phyloP scores from a whole-genome alignment of 2,113 vertebrate species.

The Microtus ochrogaster region DNA sequence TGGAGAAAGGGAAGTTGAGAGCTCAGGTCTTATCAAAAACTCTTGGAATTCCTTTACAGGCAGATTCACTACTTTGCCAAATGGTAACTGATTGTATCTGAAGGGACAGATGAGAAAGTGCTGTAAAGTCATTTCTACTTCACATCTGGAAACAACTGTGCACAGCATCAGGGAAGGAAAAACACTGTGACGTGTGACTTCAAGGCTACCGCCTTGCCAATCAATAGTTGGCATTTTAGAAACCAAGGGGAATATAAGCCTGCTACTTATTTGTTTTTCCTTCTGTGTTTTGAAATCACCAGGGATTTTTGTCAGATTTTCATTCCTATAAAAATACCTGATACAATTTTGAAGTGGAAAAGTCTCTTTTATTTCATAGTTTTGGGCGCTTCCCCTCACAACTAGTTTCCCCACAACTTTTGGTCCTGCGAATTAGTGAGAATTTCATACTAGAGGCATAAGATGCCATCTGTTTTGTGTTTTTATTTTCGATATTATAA shows the following conservation, averaged over 20 bases:
- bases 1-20: constrained; percentile 61
- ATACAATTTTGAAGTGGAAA: not conserved
- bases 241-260: not conserved
- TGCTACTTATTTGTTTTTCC: not conserved
- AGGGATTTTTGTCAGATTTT: not conserved
- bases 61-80: constrained; percentile 79
- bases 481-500: not conserved
- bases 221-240: not conserved
- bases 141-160: constrained; percentile 73
- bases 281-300: not conserved
- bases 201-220: constrained; percentile 39
- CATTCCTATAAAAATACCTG: not conserved
- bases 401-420: not conserved
- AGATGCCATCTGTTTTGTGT: not conserved
- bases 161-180: constrained; percentile 25
- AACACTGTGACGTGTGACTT: not conserved
- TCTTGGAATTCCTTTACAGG: constrained; percentile 71
- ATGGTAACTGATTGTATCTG: constrained; percentile 78
- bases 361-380: not conserved
- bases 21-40: constrained; percentile 54
- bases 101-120: constrained; percentile 56
- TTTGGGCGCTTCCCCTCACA: not conserved
- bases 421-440: not conserved
- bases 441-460: no score
- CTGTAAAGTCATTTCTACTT: constrained; percentile 71